phyloP scores from a whole-genome alignment of 2,113 vertebrate genomes.

The Nanorana parkeri region DNA sequence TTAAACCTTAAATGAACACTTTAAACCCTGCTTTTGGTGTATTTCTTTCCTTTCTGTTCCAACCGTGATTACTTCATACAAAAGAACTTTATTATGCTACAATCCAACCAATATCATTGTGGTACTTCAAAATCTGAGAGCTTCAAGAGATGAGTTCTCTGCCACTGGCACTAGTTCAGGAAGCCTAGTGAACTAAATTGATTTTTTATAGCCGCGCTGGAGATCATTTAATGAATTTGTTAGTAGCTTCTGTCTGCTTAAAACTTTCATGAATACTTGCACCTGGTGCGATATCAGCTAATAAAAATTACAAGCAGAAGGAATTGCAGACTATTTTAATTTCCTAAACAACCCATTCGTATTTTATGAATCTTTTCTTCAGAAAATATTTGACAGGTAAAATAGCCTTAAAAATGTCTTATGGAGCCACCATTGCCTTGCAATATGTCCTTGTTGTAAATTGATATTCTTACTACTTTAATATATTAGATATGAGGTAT shows the following conservation, averaged over 20 bases:
- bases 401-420: neutral
- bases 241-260: constrained; percentile 76
- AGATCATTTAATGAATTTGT: constrained; percentile 83
- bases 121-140: constrained; percentile 59
- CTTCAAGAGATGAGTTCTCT: constrained; percentile 62
- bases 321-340: constrained; percentile 15
- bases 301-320: constrained; percentile 41
- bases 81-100: constrained; percentile 15
- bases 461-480: too few relatives aligned
- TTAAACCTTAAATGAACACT: neutral
- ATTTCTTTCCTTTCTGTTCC: neutral
- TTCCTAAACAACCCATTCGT: neutral
- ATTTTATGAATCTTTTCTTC: neutral
- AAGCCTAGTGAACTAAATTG: constrained; percentile 82
- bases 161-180: constrained; percentile 75
- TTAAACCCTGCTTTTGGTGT: neutral
- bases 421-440: too few relatives aligned
- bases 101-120: neutral
- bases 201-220: constrained; percentile 84
- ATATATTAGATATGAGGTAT: neutral
- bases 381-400: neutral
- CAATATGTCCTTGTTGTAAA: too few relatives aligned
- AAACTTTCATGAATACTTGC: constrained; percentile 64
- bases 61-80: neutral
- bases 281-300: constrained; percentile 59